Base-by-base conservation (phyloP, 2,113 vertebrate genomes). In the Burhinus oedicnemus region DNA sequence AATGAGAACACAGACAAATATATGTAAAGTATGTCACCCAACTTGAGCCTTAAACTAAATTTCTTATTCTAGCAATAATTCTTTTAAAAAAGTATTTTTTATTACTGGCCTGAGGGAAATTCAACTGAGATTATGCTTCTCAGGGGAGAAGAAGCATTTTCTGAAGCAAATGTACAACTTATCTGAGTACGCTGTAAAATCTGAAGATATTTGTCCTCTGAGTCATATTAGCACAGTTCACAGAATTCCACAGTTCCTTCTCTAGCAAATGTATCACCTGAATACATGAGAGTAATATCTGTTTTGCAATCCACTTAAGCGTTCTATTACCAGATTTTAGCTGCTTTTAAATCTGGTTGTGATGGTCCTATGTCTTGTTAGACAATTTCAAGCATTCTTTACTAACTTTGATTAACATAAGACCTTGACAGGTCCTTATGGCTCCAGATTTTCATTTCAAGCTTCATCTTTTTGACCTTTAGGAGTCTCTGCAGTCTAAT, bases 31-130 rank as follows among this genome's bases (percentile, higher is more conserved):
- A 49, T 54, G 52, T 65, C 64, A 81, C 17, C 11, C 9, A 81
- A 14, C 16, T 32, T 69, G 13, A 92, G 47, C 27, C 52, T 89
- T 38, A 78, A 76, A 81, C 15, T 34, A 57, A 21, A 72, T n/a
- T 83, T 71, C 78, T 82, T 77, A 47, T 88, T 91, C 19, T 66
- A 83, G 47, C 18, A 79, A 64, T 45, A 77, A 92, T 51, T 80
- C 32, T 69, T 80, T 4, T 1, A 62, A 89, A 19, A 70, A 34
- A 45, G 83, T 83, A 58, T 61, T 65, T 21, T 95, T 88, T 72
- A 78, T 92, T 94, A 93, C n/a, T 86, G 45, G 45, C 38, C 40
- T 62, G 82, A 94, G 80, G 65, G 44, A 94, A 94, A 89, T 71
- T 87, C 79, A 89, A 54, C 36, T 27, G 29, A 91, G 55, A 69